Evolutionary conservation across 2,113 vertebrate species (phyloP).

Genomic region (Polyodon spathula): DNA sequence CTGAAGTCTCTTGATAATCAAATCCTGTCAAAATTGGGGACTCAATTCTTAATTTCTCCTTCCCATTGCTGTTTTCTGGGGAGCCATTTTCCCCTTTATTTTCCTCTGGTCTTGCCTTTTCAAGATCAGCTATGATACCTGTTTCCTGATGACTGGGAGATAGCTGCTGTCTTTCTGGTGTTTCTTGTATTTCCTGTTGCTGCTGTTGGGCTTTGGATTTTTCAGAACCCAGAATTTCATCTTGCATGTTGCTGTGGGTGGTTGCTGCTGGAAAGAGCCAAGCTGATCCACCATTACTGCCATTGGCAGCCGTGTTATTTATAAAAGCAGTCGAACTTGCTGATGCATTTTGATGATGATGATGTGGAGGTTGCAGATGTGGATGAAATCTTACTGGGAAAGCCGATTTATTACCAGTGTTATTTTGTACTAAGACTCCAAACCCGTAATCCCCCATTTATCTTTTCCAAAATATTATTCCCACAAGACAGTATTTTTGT

Average conservation of each 20-base stretch:
- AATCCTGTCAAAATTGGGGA: slow-evolving; percentile 88
- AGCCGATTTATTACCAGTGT: slow-evolving; percentile 92
- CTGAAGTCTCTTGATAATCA: slow-evolving; percentile 88
- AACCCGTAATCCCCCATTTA: slow-evolving; percentile 99
- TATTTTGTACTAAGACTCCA: slow-evolving; percentile 98
- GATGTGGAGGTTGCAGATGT: slow-evolving; percentile 91
- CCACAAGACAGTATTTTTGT: slow-evolving; percentile 38
- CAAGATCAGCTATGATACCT: slow-evolving; percentile 77
- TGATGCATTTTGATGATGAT: slow-evolving; percentile 80
- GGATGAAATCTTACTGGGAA: slow-evolving; percentile 97
- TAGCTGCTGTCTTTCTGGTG: slow-evolving; percentile 85
- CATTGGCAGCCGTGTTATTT: slow-evolving; percentile 89
- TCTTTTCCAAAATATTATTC: slow-evolving; percentile 50
- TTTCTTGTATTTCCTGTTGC: slow-evolving; percentile 88
- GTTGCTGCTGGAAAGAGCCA: slow-evolving; percentile 92
- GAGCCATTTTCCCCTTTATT: slow-evolving; percentile 72
- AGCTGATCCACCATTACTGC: slow-evolving; percentile 86
- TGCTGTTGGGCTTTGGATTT: slow-evolving; percentile 83
- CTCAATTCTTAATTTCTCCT: slow-evolving; percentile 88
- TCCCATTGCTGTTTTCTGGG: slow-evolving; percentile 73
- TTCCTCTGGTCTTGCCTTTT: slow-evolving; percentile 77
- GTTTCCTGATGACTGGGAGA: slow-evolving; percentile 84
- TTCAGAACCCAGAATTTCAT: slow-evolving; percentile 95
- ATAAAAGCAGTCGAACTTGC: slow-evolving; percentile 90
- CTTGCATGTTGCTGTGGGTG: slow-evolving; percentile 88